Conservation (phyloP, 2,797 vertebrate genomes). For the Valencia hispanica region DNA sequence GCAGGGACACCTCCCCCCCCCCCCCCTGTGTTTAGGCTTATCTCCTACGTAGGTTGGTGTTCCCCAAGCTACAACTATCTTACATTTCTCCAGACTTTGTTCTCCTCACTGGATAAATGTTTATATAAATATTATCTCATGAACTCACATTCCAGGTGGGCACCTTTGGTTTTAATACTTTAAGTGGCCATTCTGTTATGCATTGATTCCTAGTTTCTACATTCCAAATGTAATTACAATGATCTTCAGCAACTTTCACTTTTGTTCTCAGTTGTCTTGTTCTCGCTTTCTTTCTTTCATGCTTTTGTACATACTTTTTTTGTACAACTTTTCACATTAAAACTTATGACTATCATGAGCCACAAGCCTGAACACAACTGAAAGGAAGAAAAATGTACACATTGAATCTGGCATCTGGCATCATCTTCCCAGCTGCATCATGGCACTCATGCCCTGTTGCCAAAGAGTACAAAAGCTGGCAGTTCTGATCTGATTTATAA, state of each 20-base stretch:
- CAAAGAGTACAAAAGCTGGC: not conserved
- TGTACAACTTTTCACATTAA: not conserved
- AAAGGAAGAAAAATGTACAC: not conserved
- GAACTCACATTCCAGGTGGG: not conserved
- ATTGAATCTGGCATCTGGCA: not conserved
- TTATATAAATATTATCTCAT: not conserved
- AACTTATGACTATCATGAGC: not conserved
- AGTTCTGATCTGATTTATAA: constrained; percentile 2
- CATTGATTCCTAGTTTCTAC: not conserved
- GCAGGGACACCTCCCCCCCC: no score
- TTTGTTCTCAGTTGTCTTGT: not conserved
- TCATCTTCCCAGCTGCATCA: not conserved
- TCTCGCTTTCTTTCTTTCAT: not conserved
- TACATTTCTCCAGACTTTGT: no score
- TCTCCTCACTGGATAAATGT: not conserved
- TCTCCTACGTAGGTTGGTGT: no score
- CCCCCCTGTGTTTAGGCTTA: no score
- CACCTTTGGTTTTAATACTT: not conserved
- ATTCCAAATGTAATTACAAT: not conserved
- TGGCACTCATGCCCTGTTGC: not conserved
- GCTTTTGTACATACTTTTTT: not conserved
- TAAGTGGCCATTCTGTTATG: not conserved
- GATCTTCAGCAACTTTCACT: not conserved
- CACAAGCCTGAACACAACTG: not conserved
- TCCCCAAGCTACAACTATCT: no score